Conservation (phyloP, 1,140 invertebrate species). For the Sitophilus oryzae region DNA sequence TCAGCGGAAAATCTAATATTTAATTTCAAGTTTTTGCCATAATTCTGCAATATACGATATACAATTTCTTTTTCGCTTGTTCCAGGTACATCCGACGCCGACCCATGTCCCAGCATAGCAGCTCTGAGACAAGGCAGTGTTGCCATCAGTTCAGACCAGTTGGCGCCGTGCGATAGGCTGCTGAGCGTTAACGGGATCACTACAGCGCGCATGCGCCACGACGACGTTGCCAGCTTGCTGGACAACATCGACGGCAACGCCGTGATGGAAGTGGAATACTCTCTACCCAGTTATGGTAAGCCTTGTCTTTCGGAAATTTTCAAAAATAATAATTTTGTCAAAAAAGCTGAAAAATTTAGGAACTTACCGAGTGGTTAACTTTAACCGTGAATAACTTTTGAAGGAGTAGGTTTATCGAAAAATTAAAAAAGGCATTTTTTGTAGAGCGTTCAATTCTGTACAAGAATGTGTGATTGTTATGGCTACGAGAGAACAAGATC, state of each 20-base stretch:
- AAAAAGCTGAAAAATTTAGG: too few relatives aligned
- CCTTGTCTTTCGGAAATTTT: too few relatives aligned
- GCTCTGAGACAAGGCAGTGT: constrained; percentile 55
- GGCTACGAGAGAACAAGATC: too few relatives aligned
- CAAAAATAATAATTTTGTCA: too few relatives aligned
- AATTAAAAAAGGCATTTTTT: too few relatives aligned
- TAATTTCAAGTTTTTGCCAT: not conserved
- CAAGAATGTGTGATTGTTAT: too few relatives aligned
- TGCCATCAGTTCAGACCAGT: constrained; percentile 53
- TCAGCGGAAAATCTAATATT: too few relatives aligned
- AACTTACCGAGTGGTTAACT: too few relatives aligned
- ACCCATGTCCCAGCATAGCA: constrained; percentile 50
- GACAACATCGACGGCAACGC: constrained; percentile 69
- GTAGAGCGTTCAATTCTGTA: too few relatives aligned
- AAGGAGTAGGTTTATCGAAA: too few relatives aligned
- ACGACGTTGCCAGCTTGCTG: constrained; percentile 69
- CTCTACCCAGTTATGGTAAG: constrained; percentile 70
- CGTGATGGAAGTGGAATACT: constrained; percentile 75
- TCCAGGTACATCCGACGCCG: constrained; percentile 55
- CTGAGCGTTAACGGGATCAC: constrained; percentile 76
- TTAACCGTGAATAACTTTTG: too few relatives aligned
- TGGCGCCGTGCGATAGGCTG: constrained; percentile 71
- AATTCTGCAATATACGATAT: not conserved
- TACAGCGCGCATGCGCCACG: constrained; percentile 67
- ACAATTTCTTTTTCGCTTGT: constrained; percentile 20